These are phyloP conservation scores for Epinephelus coioides DNA, from an alignment of 2,797 vertebrate genomes.

Conservation along the genomic window DNA sequence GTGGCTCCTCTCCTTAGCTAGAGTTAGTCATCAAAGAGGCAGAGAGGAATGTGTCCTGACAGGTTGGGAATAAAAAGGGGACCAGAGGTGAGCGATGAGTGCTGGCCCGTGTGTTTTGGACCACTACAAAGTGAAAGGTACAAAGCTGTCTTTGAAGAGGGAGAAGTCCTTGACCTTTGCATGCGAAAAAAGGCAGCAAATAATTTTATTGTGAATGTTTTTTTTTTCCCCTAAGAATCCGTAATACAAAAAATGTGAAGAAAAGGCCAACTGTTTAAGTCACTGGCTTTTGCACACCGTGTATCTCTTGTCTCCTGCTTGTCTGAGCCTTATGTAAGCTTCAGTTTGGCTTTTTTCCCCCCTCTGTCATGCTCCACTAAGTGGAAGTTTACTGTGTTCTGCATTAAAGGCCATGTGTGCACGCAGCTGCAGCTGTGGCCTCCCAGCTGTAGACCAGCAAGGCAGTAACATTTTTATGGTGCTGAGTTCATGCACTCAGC, in stretches of 20 bases:
- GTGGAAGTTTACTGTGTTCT: conserved; percentile 76
- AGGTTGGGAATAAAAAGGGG: conserved; percentile 69
- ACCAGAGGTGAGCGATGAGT: conserved; percentile 68
- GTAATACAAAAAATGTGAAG: neutral
- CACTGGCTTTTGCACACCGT: conserved; percentile 20
- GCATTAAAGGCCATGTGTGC: conserved; percentile 76
- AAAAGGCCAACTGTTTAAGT: conserved; percentile 35
- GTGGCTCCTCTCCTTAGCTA: conserved; percentile 73
- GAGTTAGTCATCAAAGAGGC: conserved; percentile 66
- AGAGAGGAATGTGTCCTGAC: conserved; percentile 79
- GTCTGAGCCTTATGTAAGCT: conserved; percentile 71
- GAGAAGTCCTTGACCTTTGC: conserved; percentile 56
- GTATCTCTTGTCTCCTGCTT: conserved; percentile 43
- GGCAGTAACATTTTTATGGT: conserved; percentile 67
- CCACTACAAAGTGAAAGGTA: conserved; percentile 68
- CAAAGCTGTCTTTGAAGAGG: conserved; percentile 51
- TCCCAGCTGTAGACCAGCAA: conserved; percentile 73
- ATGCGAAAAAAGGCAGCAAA: conserved; percentile 6
- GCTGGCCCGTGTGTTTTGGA: conserved; percentile 58
- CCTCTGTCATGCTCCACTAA: conserved; percentile 77
- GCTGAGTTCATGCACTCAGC: conserved; percentile 49
- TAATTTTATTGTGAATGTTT: neutral
- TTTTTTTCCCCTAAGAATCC: conserved; percentile 5
- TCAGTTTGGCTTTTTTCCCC: conserved; percentile 43
- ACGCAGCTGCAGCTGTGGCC: conserved; percentile 73